Base-by-base conservation (phyloP, 2,888 invertebrate genomes). In the Lottia scabra region DNA sequence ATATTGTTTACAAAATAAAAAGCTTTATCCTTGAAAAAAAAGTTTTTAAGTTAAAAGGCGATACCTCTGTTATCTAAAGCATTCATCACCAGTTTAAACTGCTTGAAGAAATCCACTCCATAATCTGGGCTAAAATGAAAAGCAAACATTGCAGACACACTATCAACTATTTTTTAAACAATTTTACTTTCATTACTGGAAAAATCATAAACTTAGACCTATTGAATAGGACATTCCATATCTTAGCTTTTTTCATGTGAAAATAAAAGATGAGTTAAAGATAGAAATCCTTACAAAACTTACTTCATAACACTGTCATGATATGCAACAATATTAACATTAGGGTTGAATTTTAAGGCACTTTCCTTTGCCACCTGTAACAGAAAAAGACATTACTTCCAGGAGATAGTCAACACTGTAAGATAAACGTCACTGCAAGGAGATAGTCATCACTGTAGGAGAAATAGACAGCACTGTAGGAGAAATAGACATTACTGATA, bases 241-340 rank as follows among this genome's bases (percentile, higher is more conserved):
- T 4, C 30, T 6, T 45, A 19, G 13, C 13, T 44, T 30, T 4
- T 30, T 30, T 30, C 2, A 30, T 30, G 19, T 4, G 16, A 16
- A 65, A 23, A 30, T 13, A 13, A n/a, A 30, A 30, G 69, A 76
- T 90, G n/a, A 48, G 13, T 43, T 4, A n/a, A 56, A 26, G 19
- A 23, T 12, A 66, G 38, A 30, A 23, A 44, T 48, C 48, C 68
- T 63, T 26, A 45, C 4, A 19, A 16, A 26, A 68, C 56, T 68
- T 91, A 96, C 97, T 94, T 94, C 77, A 95, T 96, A 82, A 98
- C 95, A 90, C 95, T 97, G 91, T 97, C 96, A 91, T 98, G 96
- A 89, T 97, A 94, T 68, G 98, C 95, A 72, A 92, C 92, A 78
- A 99, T 97, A 75, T 94, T 94, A 13, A 94, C 95, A 89, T 95